phyloP scores from a whole-genome alignment of 2,113 vertebrate species.

The Syngnathoides biaculeatus region DNA sequence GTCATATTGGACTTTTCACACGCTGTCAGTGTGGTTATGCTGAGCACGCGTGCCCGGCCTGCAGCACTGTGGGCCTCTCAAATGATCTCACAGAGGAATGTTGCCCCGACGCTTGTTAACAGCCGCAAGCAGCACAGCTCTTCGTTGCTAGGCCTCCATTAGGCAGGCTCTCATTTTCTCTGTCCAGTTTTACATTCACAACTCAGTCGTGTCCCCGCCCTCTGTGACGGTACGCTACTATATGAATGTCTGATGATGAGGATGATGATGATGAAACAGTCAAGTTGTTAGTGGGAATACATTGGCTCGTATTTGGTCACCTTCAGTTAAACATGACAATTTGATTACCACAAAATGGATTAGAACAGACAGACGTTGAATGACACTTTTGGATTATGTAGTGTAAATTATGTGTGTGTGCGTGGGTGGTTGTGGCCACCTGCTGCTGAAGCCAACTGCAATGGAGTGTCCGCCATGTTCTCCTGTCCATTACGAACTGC shows the following conservation, averaged over 20 bases:
- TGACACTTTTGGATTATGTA: constrained; percentile 23
- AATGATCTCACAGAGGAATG: constrained; percentile 53
- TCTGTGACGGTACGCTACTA: background rate
- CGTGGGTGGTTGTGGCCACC: constrained; percentile 69
- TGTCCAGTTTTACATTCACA: constrained; percentile 24
- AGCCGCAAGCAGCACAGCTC: constrained; percentile 38
- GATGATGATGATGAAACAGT: background rate
- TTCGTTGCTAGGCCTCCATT: constrained; percentile 34
- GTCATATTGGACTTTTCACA: constrained; percentile 26
- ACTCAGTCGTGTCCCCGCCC: constrained; percentile 2
- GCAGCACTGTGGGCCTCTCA: constrained; percentile 45
- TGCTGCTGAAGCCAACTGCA: constrained; percentile 95
- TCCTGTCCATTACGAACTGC: constrained; percentile 85
- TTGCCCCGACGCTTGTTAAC: constrained; percentile 35
- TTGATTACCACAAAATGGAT: constrained; percentile 12
- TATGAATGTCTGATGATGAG: background rate
- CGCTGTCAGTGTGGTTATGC: constrained; percentile 29
- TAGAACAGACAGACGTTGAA: constrained; percentile 2
- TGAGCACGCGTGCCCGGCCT: constrained; percentile 29
- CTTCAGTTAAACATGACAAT: constrained; percentile 16
- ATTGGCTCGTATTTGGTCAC: constrained; percentile 1
- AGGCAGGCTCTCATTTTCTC: constrained; percentile 21
- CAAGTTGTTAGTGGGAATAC: background rate
- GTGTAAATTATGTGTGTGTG: background rate
- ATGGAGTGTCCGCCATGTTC: constrained; percentile 85